Base-by-base conservation (phyloP, 2,113 vertebrate genomes). In the Hemiprocne comata region DNA sequence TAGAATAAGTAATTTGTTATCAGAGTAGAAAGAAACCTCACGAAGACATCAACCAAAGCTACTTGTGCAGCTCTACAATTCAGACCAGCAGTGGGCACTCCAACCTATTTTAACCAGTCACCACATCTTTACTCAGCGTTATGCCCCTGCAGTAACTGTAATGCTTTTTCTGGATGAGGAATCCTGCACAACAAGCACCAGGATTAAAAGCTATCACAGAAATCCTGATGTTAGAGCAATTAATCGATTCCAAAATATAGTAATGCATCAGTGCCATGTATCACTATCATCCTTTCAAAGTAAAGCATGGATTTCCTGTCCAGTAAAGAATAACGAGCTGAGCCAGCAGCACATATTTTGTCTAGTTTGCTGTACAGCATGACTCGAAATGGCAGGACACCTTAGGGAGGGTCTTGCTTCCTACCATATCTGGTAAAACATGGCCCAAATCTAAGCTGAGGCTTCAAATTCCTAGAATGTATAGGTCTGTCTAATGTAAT, bases 371-470 rank as follows among this genome's bases (percentile, higher is more conserved):
- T 61, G 60, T 9, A 57, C 60, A 83, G 38, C 38, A 19, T 1
- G 8, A 75, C 36, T 57, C 1, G 3, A 46, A 87, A 62, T 4
- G 4, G 29, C 50, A 81, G 62, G 29, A 17, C 0, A 2, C 0
- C 0, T n/a, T 10, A 42, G 7, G 40, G 16, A 75, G 3, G 9
- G 31, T 15, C 54, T 53, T 34, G 10, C 51, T 67, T 65, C 75
- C 57, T 15, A 55, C 16, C 26, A 0, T 3, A 33, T 8, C 75
- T 69, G 44, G 40, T 65, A 62, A 89, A 93, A 77, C 10, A 13
- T 1, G 26, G 20, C 38, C 33, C 34, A 13, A 13, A 5, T 69
- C 44, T 33, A 34, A 76, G 6, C 15, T 29, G 13, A 7, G 11
- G 24, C 58, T 85, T 69, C 29, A 48, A 73, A 57, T 48, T 79